A percentile compares a stretch with the other conserved stretches of the same genome.
Conservation (phyloP, 2,888 invertebrate species). For the Parasteatoda lunata region DNA sequence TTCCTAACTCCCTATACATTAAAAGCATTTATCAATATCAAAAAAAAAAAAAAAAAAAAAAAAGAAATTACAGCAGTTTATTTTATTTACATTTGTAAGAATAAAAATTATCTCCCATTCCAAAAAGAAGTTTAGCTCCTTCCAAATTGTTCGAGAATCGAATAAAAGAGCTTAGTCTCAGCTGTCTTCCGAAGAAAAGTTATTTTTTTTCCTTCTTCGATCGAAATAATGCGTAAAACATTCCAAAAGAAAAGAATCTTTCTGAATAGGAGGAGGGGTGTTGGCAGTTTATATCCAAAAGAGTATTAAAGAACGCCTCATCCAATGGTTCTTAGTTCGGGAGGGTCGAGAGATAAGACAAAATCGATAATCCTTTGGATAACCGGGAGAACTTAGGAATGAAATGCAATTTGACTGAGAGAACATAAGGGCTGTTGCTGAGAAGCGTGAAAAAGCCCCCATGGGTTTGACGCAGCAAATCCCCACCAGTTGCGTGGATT, state of each 20-base stretch:
- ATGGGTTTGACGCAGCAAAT: background rate
- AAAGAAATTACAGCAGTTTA: background rate
- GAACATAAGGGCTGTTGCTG: background rate
- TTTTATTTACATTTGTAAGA: background rate
- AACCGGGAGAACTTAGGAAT: background rate
- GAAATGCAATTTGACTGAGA: background rate
- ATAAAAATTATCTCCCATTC: background rate
- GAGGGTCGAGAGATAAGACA: slow-evolving; percentile 5
- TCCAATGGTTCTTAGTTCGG: background rate
- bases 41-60: background rate
- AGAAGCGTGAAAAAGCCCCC: background rate
- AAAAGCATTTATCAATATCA: background rate
- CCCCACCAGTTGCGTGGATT: background rate
- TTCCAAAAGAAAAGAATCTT: background rate
- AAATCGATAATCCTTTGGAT: slow-evolving; percentile 13
- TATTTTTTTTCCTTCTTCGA: background rate
- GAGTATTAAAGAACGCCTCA: background rate
- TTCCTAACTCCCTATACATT: too few species aligned
- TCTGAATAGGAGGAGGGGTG: background rate
- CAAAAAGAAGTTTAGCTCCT: background rate
- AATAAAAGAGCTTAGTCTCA: background rate
- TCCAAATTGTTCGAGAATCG: background rate
- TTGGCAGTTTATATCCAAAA: background rate
- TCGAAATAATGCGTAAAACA: background rate
- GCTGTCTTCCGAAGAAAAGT: background rate